These are phyloP conservation scores for Paratilapia polleni DNA, from an alignment of 2,113 vertebrate species.

Conservation along the genomic window DNA sequence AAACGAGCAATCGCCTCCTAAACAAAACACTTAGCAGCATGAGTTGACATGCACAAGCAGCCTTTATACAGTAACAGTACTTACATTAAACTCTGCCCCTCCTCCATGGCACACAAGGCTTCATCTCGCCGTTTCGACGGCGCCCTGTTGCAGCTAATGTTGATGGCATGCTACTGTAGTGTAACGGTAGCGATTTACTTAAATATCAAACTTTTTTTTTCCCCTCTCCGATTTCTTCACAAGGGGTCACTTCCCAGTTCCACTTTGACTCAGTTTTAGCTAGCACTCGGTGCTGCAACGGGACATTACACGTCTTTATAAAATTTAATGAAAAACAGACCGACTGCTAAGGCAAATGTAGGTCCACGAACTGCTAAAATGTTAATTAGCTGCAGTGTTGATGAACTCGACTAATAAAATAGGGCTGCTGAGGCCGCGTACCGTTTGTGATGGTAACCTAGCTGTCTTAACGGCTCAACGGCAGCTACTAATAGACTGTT, in stretches of 20 bases:
- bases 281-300: neutral
- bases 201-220: constrained; percentile 8
- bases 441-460: constrained; percentile 25
- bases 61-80: constrained; percentile 25
- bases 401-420: neutral
- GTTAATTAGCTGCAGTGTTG: neutral
- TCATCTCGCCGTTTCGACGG: constrained; percentile 5
- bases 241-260: constrained; percentile 70
- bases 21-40: neutral
- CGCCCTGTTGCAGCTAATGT: constrained; percentile 10
- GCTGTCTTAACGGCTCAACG: constrained; percentile 11
- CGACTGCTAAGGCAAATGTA: neutral
- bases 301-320: neutral
- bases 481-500: neutral
- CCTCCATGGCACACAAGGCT: constrained; percentile 9
- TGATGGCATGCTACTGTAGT: neutral
- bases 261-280: constrained; percentile 32
- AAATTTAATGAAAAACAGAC: neutral
- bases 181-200: neutral
- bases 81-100: constrained; percentile 38
- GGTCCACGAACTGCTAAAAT: neutral
- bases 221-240: constrained; percentile 35
- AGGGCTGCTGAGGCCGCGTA: constrained; percentile 4
- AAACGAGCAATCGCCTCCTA: neutral
- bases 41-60: neutral